Percentiles rank a stretch among this genome's conserved stretches.
phyloP scores from a whole-genome alignment of 2,113 vertebrate species.

The Galbula dea region DNA sequence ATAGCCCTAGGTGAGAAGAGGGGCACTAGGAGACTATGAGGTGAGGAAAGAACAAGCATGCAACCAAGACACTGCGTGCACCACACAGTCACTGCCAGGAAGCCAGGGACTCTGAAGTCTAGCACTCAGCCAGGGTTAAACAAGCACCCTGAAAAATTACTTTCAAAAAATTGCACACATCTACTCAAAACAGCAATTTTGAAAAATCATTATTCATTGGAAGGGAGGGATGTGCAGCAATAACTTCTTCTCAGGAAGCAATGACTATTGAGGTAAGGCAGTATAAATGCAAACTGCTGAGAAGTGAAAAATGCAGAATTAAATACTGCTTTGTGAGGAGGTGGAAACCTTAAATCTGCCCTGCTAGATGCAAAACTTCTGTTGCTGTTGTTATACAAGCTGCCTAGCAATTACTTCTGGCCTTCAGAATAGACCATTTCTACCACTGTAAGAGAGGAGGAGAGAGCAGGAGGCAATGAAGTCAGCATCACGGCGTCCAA shows the following conservation, averaged over 20 bases:
- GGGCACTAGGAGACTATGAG: not conserved
- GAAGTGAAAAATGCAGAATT: not conserved
- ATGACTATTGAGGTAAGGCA: not conserved
- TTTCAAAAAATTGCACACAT: fast-evolving
- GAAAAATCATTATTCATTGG: not conserved
- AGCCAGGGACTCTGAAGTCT: not conserved
- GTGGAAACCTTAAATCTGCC: not conserved
- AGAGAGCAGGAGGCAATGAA: not conserved
- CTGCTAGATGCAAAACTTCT: fast-evolving
- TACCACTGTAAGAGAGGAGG: not conserved
- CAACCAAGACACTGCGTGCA: not conserved
- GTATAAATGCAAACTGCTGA: not conserved
- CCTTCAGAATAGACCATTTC: not conserved
- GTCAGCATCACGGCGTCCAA: fast-evolving
- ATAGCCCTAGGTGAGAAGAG: not conserved
- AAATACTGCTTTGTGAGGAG: not conserved
- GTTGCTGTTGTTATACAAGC: not conserved
- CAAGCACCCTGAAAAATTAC: not conserved
- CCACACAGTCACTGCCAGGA: not conserved
- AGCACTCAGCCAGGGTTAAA: not conserved
- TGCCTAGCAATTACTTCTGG: not conserved
- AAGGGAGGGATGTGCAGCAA: not conserved
- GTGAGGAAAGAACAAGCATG: fast-evolving
- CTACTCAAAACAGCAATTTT: not conserved
- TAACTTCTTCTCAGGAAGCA: not conserved